These are phyloP conservation scores for Stichodactyla mertensii DNA, from an alignment of 64 coral and sea anemone species.

Conservation along the genomic window DNA sequence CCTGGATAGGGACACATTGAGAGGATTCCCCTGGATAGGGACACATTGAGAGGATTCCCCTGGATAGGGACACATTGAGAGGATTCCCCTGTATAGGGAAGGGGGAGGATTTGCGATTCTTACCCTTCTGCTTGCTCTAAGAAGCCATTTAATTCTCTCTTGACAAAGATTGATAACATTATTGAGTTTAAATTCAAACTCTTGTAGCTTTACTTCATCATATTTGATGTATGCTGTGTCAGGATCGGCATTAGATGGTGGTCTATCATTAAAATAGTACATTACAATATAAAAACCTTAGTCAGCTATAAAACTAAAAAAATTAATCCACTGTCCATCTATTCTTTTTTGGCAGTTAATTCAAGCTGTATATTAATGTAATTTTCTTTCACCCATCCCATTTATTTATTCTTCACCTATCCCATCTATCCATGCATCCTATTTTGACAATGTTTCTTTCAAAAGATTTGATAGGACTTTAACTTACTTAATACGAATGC, in stretches of 20 bases:
- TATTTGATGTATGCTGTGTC: conserved; percentile 81
- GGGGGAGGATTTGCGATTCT: not conserved
- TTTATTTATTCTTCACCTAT: too few relatives aligned
- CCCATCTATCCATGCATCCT: not conserved
- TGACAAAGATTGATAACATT: conserved; percentile 84
- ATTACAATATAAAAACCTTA: not conserved
- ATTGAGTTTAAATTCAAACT: conserved; percentile 89
- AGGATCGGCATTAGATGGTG: conserved; percentile 62
- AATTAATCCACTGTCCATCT: not conserved
- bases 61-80: too few relatives aligned
- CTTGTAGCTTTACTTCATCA: conserved; percentile 73
- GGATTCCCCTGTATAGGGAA: too few relatives aligned
- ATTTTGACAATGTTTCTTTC: not conserved
- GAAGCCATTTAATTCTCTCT: conserved; percentile 89
- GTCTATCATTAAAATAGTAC: conserved; percentile 23
- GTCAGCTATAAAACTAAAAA: not conserved
- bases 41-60: too few relatives aligned
- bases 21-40: too few relatives aligned
- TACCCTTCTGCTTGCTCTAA: conserved; percentile 82
- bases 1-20: too few relatives aligned
- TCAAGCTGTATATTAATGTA: too few relatives aligned
- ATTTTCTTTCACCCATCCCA: too few relatives aligned
- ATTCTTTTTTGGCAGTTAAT: too few relatives aligned
- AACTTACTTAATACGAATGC: conserved; percentile 84
- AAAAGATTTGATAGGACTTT: not conserved